Evolutionary conservation across 1,140 invertebrate species (phyloP).

Genomic region (Drosophila sproati): DNA sequence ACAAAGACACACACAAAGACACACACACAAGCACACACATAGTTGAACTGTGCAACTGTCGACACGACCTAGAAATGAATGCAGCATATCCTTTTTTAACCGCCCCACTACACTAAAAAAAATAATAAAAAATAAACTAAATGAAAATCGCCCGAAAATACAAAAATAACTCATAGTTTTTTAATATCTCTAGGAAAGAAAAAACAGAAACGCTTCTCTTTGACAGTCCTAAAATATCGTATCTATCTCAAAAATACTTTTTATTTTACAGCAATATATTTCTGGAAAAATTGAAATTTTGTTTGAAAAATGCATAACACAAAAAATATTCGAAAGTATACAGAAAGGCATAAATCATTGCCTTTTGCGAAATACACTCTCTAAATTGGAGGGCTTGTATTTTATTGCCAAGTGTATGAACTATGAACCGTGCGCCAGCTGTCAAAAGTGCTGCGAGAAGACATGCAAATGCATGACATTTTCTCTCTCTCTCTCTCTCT

Average conservation of each 20-base stretch:
- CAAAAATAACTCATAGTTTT: no score
- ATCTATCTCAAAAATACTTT: no score
- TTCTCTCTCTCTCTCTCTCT: background rate
- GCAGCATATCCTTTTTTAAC: slow-evolving; percentile 27
- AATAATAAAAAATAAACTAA: background rate
- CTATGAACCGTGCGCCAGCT: slow-evolving; percentile 35
- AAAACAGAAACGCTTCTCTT: background rate
- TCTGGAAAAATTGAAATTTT: no score
- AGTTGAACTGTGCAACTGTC: background rate
- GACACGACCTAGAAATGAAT: slow-evolving; percentile 51
- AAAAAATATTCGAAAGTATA: no score
- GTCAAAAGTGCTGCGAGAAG: slow-evolving; percentile 36
- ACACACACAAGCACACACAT: background rate
- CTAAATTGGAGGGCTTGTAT: no score
- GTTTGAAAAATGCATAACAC: no score
- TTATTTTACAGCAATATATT: no score
- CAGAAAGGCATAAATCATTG: no score
- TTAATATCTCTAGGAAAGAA: background rate
- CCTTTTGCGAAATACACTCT: no score
- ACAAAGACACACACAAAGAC: slow-evolving; percentile 1
- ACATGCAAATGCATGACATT: slow-evolving; percentile 48
- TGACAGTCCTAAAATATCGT: no score
- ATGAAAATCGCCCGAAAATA: no score
- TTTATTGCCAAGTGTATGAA: slow-evolving; percentile 1
- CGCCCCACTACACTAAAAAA: background rate